These are phyloP conservation scores for Criorhina ranunculi DNA, from an alignment of 2,888 invertebrate genomes.

Conservation along the genomic window DNA sequence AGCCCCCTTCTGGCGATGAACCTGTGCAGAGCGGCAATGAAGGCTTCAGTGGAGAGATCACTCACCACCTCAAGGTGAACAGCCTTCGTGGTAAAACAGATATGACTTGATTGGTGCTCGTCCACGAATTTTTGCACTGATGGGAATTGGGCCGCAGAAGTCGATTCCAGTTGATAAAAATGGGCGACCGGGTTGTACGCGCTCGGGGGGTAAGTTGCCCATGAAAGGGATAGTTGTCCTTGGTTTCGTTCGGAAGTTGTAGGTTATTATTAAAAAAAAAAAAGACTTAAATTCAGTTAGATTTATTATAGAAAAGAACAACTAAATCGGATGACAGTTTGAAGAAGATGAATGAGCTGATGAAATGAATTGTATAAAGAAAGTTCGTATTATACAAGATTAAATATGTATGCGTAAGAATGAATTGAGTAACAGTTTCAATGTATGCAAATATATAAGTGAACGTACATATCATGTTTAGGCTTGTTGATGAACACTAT, in stretches of 20 bases:
- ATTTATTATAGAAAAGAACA: too few species aligned
- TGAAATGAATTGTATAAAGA: too few species aligned
- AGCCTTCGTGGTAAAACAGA: conserved; percentile 44
- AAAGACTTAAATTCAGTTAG: too few species aligned
- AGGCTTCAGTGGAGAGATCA: conserved; percentile 34
- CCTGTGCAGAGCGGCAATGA: conserved; percentile 34
- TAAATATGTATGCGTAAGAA: too few species aligned
- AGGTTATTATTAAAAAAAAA: too few species aligned
- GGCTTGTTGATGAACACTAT: too few species aligned
- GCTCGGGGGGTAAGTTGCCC: conserved; percentile 38
- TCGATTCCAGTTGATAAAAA: conserved; percentile 43
- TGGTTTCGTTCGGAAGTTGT: conserved; percentile 25
- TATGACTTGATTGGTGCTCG: conserved; percentile 46
- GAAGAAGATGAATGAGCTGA: too few species aligned
- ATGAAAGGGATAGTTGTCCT: conserved; percentile 4
- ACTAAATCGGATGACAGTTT: too few species aligned
- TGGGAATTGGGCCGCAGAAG: conserved; percentile 44
- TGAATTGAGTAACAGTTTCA: too few species aligned
- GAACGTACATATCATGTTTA: too few species aligned
- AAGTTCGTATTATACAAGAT: too few species aligned
- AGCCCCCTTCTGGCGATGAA: conserved; percentile 41
- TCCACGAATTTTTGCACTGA: conserved; percentile 9
- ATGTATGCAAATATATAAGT: too few species aligned
- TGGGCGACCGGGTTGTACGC: conserved; percentile 37
- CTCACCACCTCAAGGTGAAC: conserved; percentile 50